phyloP scores from a whole-genome alignment of 2,113 vertebrate species.

The Marmota monax region DNA sequence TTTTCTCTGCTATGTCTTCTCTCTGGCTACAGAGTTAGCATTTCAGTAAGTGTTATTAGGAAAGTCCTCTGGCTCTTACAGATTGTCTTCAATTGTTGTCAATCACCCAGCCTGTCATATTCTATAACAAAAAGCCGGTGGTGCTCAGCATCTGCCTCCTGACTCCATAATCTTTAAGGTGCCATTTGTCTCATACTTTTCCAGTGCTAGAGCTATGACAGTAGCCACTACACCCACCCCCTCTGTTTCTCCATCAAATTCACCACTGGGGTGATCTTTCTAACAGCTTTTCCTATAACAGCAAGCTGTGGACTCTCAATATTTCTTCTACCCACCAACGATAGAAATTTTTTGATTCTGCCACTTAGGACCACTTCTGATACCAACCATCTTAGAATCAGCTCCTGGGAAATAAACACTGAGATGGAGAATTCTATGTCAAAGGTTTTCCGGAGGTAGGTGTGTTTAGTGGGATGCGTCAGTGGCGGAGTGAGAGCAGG shows the following conservation, averaged over 20 bases:
- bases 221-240: neutral
- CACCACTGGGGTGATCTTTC: no score
- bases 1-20: neutral
- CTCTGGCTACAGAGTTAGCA: neutral
- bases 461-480: neutral
- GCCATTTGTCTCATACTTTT: neutral
- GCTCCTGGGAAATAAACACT: neutral
- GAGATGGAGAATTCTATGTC: neutral
- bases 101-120: neutral
- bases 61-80: neutral
- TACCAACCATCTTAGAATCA: neutral
- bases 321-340: no score
- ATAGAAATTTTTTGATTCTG: neutral
- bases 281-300: accelerated
- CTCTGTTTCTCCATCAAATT: neutral
- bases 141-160: neutral
- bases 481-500: neutral
- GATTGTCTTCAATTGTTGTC: neutral
- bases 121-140: neutral
- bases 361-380: neutral
- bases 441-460: neutral
- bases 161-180: neutral
- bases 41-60: neutral
- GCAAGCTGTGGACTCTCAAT: accelerated
- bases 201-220: neutral